phyloP scores from a whole-genome alignment of 2,113 vertebrate genomes.

The Petroica traversi region DNA sequence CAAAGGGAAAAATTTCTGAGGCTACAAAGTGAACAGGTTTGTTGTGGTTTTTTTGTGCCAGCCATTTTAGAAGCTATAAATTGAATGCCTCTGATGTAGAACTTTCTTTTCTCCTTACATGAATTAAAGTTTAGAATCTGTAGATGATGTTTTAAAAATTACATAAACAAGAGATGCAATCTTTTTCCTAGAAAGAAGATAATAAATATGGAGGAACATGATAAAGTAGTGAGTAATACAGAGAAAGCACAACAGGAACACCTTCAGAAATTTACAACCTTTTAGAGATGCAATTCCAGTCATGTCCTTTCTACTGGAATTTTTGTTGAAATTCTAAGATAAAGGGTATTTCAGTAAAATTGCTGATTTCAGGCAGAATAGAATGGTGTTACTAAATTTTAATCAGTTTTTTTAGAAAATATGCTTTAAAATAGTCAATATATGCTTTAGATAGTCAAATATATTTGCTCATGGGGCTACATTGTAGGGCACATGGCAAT shows the following conservation, averaged over 20 bases:
- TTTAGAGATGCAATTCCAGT: not conserved
- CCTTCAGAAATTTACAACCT: not conserved
- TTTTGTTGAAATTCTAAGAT: not conserved
- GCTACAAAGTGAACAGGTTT: not conserved
- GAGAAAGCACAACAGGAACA: not conserved
- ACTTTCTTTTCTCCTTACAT: not conserved
- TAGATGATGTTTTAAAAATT: not conserved
- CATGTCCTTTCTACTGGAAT: not conserved
- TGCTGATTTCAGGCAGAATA: not conserved
- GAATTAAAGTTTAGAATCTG: not conserved
- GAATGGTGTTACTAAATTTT: not conserved
- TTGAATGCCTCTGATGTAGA: not conserved
- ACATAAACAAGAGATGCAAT: not conserved
- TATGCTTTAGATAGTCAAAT: not conserved
- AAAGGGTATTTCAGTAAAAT: not conserved
- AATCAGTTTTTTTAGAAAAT: not conserved
- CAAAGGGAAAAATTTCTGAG: not conserved
- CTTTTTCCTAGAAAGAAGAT: not conserved
- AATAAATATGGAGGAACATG: not conserved
- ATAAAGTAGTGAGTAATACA: not conserved
- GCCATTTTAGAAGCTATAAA: not conserved
- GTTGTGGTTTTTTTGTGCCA: not conserved
- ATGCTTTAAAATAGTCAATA: not conserved
- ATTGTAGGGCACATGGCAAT: rapidly evolving
- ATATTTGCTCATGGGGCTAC: not conserved